Conservation (phyloP, 1,140 invertebrate species). For the Formica selysi region DNA sequence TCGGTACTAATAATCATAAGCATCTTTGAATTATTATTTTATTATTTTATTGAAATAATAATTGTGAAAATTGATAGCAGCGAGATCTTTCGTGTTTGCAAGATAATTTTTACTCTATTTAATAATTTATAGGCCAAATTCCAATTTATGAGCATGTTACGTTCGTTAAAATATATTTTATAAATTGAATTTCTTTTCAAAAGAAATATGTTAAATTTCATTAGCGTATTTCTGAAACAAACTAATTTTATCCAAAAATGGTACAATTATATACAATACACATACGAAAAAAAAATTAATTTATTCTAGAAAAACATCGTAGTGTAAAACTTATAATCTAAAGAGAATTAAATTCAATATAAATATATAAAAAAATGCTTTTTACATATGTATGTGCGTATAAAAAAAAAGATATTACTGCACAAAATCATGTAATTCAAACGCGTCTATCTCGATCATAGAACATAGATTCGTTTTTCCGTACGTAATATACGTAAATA, state of each 20-base stretch:
- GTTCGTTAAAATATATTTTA: neutral
- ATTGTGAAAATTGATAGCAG: neutral
- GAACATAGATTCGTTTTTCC: too few relatives aligned
- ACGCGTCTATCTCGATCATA: neutral
- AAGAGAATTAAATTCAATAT: neutral
- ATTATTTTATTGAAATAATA: slow-evolving; percentile 18
- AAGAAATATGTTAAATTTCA: neutral
- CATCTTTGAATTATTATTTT: neutral
- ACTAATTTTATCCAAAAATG: neutral
- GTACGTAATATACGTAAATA: neutral
- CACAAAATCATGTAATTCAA: neutral
- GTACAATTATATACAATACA: neutral
- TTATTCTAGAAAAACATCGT: neutral
- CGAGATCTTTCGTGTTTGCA: neutral
- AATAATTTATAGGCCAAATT: neutral
- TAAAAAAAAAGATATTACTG: neutral
- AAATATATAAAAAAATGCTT: neutral
- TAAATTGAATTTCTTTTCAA: neutral
- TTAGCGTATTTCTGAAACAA: neutral
- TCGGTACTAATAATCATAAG: neutral
- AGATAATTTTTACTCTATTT: slow-evolving; percentile 14
- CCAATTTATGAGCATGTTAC: neutral
- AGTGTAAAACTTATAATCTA: neutral
- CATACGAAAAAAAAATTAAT: neutral
- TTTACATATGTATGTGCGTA: neutral